Base-by-base conservation (phyloP, 2,797 vertebrate species). In the Enoplosus armatus region DNA sequence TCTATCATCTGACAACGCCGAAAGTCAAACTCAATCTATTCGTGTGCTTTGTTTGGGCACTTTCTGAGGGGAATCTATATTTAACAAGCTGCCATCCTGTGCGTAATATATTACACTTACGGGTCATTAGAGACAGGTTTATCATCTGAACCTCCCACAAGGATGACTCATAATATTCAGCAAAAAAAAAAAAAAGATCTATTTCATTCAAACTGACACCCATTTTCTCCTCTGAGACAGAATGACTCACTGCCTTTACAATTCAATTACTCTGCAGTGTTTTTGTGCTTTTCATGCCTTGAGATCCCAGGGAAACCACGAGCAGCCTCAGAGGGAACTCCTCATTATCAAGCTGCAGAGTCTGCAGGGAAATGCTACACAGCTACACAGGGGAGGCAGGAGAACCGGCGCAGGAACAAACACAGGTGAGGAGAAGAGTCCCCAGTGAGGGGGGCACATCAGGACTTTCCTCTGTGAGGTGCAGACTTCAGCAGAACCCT, bases 231-330 rank as follows among this genome's bases (percentile, higher is more conserved):
- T 27, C 14, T 24, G 63, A 82, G 69, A 27, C 43, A 0, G 41
- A 54, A 41, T 79, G 77, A 75, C 60, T 88, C 85, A 64, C 69
- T 70, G 53, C n/a, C 50, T 85, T 67, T 39, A 75, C 68, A 79
- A 89, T 85, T 89, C 55, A 93, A 92, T 92, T 87, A 89, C 66
- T 59, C 68, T 4, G 59, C 16, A 6, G 54, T 79, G 75, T 85
- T 87, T 84, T 90, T 88, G 90, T 76, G 66, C 85, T 92, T 93
- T 88, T 89, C 55, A 33, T 62, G 78, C 75, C 66, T 66, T 0
- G 2, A 76, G 53, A 79, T 91, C 88, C 82, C 83, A 27, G 53
- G 29, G 83, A 82, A 79, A 65, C 79, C 66, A 48, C 33, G 56
- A 88, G 69, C 72, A 20, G 47, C 67, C 80, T 41, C 84, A 62